These are phyloP conservation scores for Lasioglossum oenotherae DNA, from an alignment of 2,888 invertebrate genomes.

Conservation along the genomic window DNA sequence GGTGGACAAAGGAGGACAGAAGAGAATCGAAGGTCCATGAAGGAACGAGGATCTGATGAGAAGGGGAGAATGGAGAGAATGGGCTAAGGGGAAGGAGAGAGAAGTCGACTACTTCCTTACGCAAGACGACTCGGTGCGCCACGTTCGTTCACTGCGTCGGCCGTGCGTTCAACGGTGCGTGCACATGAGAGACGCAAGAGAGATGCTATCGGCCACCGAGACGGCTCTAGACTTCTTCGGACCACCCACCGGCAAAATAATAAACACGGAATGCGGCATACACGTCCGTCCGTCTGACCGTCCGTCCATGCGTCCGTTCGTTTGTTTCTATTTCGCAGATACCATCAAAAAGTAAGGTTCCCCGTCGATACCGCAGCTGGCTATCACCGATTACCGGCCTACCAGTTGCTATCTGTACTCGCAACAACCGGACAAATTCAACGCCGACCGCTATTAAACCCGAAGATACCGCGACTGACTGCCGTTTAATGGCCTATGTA, in stretches of 20 bases:
- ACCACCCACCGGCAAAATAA: conserved; percentile 82
- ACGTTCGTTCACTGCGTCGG: conserved; percentile 71
- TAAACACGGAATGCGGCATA: conserved; percentile 78
- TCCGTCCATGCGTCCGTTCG: conserved; percentile 61
- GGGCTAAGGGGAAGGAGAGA: conserved; percentile 47
- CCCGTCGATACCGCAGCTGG: conserved; percentile 63
- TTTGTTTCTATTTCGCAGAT: conserved; percentile 75
- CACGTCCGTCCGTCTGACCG: conserved; percentile 66
- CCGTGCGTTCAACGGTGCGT: conserved; percentile 78
- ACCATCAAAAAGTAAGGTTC: conserved; percentile 68
- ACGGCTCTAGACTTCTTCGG: conserved; percentile 77
- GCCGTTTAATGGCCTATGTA: not conserved
- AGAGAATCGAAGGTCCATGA: conserved; percentile 15
- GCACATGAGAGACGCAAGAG: conserved; percentile 74
- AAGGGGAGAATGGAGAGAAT: conserved; percentile 48
- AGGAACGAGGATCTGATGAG: conserved; percentile 40
- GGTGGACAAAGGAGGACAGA: conserved; percentile 38
- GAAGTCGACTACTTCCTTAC: conserved; percentile 78
- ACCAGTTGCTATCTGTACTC: conserved; percentile 9
- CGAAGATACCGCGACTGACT: not conserved
- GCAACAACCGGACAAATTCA: conserved; percentile 22
- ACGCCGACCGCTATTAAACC: conserved; percentile 2
- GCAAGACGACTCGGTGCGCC: conserved; percentile 76
- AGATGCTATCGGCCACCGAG: conserved; percentile 80
- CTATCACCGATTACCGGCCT: conserved; percentile 54